Percentiles rank a stretch among this genome's conserved stretches.
Evolutionary conservation across 2,113 vertebrate genomes (phyloP).

Genomic region (Nestor notabilis): DNA sequence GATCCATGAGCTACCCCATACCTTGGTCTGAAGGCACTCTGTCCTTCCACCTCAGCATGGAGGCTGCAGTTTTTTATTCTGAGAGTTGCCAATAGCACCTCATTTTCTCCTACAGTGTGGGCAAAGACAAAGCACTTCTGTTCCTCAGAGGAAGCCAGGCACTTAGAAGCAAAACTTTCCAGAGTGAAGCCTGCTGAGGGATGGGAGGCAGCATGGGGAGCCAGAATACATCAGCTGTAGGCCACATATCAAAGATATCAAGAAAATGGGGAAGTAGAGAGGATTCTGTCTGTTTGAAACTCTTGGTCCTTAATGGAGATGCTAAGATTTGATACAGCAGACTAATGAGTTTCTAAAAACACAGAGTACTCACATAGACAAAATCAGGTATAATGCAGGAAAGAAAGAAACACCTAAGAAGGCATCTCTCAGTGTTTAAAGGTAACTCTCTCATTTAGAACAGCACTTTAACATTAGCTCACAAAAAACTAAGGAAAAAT

Average conservation of each 20-base stretch:
- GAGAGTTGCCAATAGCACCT: not conserved
- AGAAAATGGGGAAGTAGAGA: not conserved
- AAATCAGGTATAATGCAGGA: not conserved
- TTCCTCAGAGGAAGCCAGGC: not conserved
- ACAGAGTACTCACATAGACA: not conserved
- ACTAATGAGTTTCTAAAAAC: not conserved
- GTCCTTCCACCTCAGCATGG: not conserved
- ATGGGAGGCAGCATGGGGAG: not conserved
- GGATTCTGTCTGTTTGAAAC: not conserved
- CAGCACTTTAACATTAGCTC: not conserved
- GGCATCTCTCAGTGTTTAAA: not conserved
- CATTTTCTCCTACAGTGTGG: not conserved
- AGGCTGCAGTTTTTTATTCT: not conserved
- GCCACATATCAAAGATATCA: not conserved
- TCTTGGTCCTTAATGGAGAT: not conserved
- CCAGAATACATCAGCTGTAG: not conserved
- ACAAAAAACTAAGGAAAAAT: not conserved
- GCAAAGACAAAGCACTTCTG: not conserved
- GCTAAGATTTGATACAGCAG: not conserved
- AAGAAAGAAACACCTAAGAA: not conserved
- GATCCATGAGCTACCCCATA: not conserved
- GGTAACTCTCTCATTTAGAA: not conserved
- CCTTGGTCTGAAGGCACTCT: not conserved
- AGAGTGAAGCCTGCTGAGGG: not conserved
- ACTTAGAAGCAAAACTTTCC: not conserved